Evolutionary conservation across 2,888 invertebrate species (phyloP), one percentile per base, ranked within the genome.

Genomic region (Barypeithes pellucidus): DNA sequence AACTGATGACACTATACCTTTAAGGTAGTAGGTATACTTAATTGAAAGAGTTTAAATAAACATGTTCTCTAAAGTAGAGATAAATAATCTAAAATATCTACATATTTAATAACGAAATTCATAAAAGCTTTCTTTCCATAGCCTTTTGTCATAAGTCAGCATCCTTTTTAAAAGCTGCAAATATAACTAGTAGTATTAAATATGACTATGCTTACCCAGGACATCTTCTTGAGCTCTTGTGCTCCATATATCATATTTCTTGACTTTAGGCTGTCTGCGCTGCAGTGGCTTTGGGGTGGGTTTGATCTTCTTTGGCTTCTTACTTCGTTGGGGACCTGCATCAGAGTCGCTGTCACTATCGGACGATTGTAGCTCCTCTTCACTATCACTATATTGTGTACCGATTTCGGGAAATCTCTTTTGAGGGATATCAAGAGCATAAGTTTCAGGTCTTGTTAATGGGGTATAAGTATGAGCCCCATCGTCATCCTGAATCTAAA

Each of bases 241-340:
- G 77, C 89, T 88, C 95, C 95, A 96, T 77, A 95, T 89, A 84
- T 93, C 93, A 81, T 94, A 95, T 84, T 92, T 92, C 70, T 91
- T 92, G 75, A 89, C 89, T 78, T 88, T 90, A 81, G 54, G 85
- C 22, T 43, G 33, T 12, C 41, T 63, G 81, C 60, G 83, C 81
- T 41, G 70, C 47, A 45, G 85, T 50, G 72, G 78, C 75, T 81
- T 87, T 3, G 86, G 84, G 70, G 87, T 79, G 65, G 89, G 87
- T 77, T 86, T 87, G 16, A 88, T 81, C 45, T 52, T 76, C 82
- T 88, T 89, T 8, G 89, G 89, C 71, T 89, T 89, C 80, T 92
- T 92, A 0, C 86, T 84, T 71, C 80, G 84, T 16, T 85, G 86
- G 16, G 85, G 83, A 3, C 80, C 78, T 3, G 85, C 87, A 74